Evolutionary conservation across 2,797 vertebrate genomes (phyloP), one percentile per base, ranked within the genome.

Genomic region (Ptychobarbus kaznakovi): DNA sequence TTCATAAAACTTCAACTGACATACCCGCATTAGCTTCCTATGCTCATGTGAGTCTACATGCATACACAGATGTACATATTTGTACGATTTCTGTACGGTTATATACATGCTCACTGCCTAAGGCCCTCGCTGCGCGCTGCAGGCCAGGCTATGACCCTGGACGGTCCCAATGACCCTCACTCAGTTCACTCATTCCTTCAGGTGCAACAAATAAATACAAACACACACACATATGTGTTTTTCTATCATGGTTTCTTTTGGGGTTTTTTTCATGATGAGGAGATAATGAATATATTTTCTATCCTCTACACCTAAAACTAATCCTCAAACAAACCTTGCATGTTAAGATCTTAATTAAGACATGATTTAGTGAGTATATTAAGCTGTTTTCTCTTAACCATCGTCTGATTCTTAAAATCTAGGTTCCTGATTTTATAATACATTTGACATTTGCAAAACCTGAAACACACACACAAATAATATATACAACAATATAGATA

Each of bases 101-200:
- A 66, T 56, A 51, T 78, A 84, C 61, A 53, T 65, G 69, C 40
- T 75, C 72, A 42, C 42, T 51, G 61, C 72, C 80, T 51, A 42
- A 46, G 63, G 81, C 68, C 65, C 49, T 84, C 46, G 12, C 69
- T 83, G 82, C 76, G 78, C 12, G 61, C 84, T 78, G 85, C 18
- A 78, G 87, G 87, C 86, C 82, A 87, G 84, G 66, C 70, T 63
- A 63, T 81, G 87, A 65, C 83, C 86, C 81, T 81, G 16, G 75
- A 35, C 51, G 20, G 73, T 77, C 38, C 83, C 79, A 42, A 40
- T 88, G 87, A 86, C 83, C 87, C 86, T 40, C 42, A 68, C 66
- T 75, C 77, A 79, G 83, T 86, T 87, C 49, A 87, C 40, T 70
- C 25, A 79, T 87, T 84, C 89, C 89, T 88, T 77, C 68, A 84